phyloP scores from a whole-genome alignment of 2,797 vertebrate species.

The Cygnus olor region DNA sequence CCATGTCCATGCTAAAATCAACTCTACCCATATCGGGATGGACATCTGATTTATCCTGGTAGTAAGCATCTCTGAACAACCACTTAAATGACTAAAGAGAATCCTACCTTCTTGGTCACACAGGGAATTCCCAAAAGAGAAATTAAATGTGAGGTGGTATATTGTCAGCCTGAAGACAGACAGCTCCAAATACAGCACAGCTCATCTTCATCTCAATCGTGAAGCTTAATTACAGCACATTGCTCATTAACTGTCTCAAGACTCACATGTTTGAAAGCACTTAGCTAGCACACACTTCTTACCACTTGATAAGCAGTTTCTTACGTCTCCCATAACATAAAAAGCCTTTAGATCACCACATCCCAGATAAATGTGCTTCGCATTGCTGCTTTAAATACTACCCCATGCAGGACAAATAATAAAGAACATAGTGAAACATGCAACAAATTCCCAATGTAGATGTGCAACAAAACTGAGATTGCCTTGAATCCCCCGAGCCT shows the following conservation, averaged over 20 bases:
- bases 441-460: not conserved
- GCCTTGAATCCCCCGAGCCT: not conserved
- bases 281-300: slow-evolving; percentile 3
- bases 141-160: not conserved
- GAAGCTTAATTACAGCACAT: slow-evolving; percentile 28
- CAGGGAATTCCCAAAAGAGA: not conserved
- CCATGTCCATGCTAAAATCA: not conserved
- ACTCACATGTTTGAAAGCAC: slow-evolving; percentile 8
- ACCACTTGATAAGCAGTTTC: slow-evolving; percentile 1
- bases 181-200: slow-evolving; percentile 34
- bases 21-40: not conserved
- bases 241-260: slow-evolving; percentile 48
- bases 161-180: slow-evolving; percentile 13
- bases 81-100: not conserved
- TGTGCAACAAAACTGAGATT: not conserved
- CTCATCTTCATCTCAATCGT: slow-evolving; percentile 30
- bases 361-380: not conserved
- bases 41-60: not conserved
- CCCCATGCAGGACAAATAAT: not conserved
- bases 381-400: not conserved
- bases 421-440: not conserved
- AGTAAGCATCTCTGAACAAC: not conserved
- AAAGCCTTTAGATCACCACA: slow-evolving; percentile 14
- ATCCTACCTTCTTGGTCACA: not conserved
- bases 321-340: slow-evolving; percentile 6